These are phyloP conservation scores for human (Homo sapiens) DNA, from an alignment of 2,113 vertebrate genomes.

Conservation along the genomic window GRCh38 chr4:93132501-93133000, in stretches of 20 bases:
- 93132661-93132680: slow-evolving; percentile 43
- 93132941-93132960: slow-evolving; percentile 69
- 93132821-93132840: slow-evolving; percentile 46
- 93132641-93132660: slow-evolving; percentile 35
- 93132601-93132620: background rate
- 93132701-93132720: slow-evolving; percentile 27
- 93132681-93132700: slow-evolving; percentile 57
- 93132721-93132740: slow-evolving; percentile 63
- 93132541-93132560: background rate
- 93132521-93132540: slow-evolving; percentile 26
- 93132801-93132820: slow-evolving; percentile 44
- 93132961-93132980: slow-evolving; percentile 27
- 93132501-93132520: background rate
- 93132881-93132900: slow-evolving; percentile 49
- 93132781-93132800: slow-evolving; percentile 43
- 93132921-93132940: slow-evolving; percentile 43
- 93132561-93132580: background rate
- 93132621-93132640: slow-evolving; percentile 64
- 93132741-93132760: slow-evolving; percentile 18
- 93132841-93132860: slow-evolving; percentile 53
- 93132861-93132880: slow-evolving; percentile 61
- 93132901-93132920: slow-evolving; percentile 61
- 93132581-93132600: background rate
- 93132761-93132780: slow-evolving; percentile 58
- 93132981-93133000: slow-evolving; percentile 41